These are phyloP conservation scores for Panthera uncia DNA, from an alignment of 2,113 vertebrate genomes.

Conservation along the genomic window DNA sequence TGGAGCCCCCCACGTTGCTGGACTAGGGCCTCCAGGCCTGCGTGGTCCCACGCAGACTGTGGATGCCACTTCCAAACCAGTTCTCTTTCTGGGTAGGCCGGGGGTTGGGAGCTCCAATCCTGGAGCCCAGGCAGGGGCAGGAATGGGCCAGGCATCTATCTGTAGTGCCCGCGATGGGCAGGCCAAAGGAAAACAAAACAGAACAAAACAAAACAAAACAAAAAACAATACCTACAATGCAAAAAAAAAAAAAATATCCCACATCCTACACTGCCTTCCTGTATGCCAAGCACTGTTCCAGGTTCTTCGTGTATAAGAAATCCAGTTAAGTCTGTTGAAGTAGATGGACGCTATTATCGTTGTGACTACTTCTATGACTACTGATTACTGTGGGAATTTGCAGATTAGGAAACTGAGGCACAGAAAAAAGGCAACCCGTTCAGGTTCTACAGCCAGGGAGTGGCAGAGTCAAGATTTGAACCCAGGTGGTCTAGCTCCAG, in stretches of 20 bases:
- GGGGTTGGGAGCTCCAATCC: neutral
- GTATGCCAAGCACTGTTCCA: fast-evolving
- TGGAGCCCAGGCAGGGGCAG: neutral
- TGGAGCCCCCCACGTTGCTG: fast-evolving
- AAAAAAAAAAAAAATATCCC: too few species aligned
- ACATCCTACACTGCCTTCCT: fast-evolving
- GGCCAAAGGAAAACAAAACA: too few species aligned
- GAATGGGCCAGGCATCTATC: too few species aligned
- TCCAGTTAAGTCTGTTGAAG: fast-evolving
- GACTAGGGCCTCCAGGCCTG: neutral
- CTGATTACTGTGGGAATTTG: neutral
- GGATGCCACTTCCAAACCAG: neutral
- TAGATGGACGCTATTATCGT: neutral
- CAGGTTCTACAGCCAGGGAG: neutral
- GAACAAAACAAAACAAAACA: too few species aligned
- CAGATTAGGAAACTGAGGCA: neutral
- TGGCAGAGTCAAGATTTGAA: neutral
- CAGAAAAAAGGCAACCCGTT: neutral
- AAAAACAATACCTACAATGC: too few species aligned
- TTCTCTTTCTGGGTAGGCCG: neutral
- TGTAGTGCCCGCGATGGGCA: neutral
- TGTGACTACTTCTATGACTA: neutral
- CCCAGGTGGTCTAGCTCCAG: neutral
- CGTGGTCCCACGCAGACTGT: neutral
- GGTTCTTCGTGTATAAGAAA: fast-evolving